Conservation (phyloP, 2,797 vertebrate species). For the Falco rusticolus region DNA sequence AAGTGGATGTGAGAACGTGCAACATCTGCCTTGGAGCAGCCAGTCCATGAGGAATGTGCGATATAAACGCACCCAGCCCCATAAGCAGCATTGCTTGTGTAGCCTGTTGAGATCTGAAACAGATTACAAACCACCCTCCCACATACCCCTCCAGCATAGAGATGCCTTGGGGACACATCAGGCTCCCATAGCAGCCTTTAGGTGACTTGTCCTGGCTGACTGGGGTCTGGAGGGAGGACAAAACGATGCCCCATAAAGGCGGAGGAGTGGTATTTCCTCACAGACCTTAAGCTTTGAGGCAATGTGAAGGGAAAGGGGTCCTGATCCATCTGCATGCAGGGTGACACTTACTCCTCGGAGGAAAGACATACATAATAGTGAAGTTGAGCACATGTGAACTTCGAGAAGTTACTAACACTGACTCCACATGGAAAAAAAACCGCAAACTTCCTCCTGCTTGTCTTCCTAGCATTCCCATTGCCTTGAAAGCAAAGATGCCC, state of each 20-base stretch:
- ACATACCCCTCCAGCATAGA: background rate
- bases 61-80: background rate
- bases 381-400: background rate
- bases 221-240: background rate
- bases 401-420: background rate
- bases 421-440: background rate
- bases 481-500: background rate
- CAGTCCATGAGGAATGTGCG: background rate
- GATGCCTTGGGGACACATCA: too few species aligned
- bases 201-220: background rate
- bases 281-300: background rate
- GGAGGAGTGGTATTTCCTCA: background rate
- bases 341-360: background rate
- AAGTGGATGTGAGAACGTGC: background rate
- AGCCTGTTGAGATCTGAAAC: background rate
- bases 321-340: background rate
- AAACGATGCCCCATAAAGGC: background rate
- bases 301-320: background rate
- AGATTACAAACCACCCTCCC: background rate
- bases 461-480: background rate
- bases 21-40: background rate
- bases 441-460: background rate
- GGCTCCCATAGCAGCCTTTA: background rate
- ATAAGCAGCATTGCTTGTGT: background rate
- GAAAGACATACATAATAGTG: background rate